Conservation (phyloP, 53 echinoderm and acorn worm genomes). For the Henricia sp. region DNA sequence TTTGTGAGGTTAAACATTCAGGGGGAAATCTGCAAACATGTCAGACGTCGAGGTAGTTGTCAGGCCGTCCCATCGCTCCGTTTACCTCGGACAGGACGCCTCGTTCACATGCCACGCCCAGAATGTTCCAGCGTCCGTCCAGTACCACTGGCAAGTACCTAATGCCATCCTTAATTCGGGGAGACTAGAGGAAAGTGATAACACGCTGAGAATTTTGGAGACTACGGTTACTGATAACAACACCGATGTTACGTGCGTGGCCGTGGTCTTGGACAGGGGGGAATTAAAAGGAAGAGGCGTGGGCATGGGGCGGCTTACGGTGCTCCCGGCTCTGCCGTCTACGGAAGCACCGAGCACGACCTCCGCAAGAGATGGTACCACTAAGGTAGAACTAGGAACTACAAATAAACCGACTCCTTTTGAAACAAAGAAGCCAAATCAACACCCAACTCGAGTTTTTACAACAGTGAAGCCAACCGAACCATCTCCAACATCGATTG, state of each 20-base stretch:
- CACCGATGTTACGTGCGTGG: constrained; percentile 33
- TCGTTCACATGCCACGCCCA: constrained; percentile 13
- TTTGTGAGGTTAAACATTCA: background rate
- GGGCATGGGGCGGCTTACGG: constrained; percentile 14
- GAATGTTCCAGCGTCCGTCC: background rate
- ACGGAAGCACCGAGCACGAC: constrained; percentile 1
- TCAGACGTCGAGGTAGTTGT: constrained; percentile 6
- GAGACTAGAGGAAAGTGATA: background rate
- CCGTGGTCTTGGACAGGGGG: background rate
- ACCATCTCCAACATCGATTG: background rate
- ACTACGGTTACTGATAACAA: constrained; percentile 32
- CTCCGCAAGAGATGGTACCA: background rate
- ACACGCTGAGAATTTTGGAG: constrained; percentile 11
- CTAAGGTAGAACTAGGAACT: constrained; percentile 6
- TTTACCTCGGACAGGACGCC: constrained; percentile 47
- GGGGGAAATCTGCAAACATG: background rate
- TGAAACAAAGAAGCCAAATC: background rate
- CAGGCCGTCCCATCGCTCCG: background rate
- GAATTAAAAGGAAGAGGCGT: background rate
- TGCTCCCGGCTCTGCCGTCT: constrained; percentile 30
- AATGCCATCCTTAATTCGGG: background rate
- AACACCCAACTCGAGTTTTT: background rate
- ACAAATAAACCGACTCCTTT: background rate
- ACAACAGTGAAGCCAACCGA: background rate
- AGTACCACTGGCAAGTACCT: constrained; percentile 33